Base-by-base conservation (phyloP, 2,113 vertebrate species). In the Odocoileus hemionus region DNA sequence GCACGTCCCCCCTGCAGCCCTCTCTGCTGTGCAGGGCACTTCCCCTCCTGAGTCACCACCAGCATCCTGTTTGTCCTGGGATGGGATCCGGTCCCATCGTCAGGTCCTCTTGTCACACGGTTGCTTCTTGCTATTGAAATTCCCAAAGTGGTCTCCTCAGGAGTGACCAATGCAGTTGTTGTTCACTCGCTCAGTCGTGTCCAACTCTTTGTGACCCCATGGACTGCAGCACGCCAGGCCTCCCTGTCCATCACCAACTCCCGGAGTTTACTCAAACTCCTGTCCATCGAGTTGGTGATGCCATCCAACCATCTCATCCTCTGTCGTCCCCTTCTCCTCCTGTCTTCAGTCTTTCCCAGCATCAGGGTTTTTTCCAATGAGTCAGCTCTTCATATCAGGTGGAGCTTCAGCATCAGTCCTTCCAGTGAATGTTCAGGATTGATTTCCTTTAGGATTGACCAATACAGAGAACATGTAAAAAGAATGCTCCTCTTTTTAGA, bases 21-120 rank as follows among this genome's bases (percentile, higher is more conserved):
- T 0, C 85, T 86, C 57, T 13, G 30, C 67, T 78, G 47, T 17
- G 1, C 55, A 2, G 0, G 10, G 55, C 9, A 7, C 76, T 97
- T 98, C 93, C 96, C 89, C 90, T 96, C 60, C 61, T 0, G 95
- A 97, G 94, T 19, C 74, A 85, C 96, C 93, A 1, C 0, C 36
- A 5, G 9, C 91, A 95, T 98, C 98, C 95, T 97, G 91, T 98
- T 97, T 98, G 92, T 76, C 83, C 89, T 15, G 95, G 85, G 70
- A 50, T 36, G 6, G 96, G 96, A 58, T 93, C 57, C 79, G 85
- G 94, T 30, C 92, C 54, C 3, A 8, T 67, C 54, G 26, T 97
- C 94, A 64, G 86, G 4, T 50, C 7, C 96, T n/a, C 95, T 91
- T 12, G 9, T 14, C 17, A 91, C 50, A 54, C 4, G 11, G 47